A percentile compares a stretch with the other conserved stretches of the same genome.
Evolutionary conservation across 1,140 invertebrate species (phyloP).

Genomic region (Amyelois transitella): DNA sequence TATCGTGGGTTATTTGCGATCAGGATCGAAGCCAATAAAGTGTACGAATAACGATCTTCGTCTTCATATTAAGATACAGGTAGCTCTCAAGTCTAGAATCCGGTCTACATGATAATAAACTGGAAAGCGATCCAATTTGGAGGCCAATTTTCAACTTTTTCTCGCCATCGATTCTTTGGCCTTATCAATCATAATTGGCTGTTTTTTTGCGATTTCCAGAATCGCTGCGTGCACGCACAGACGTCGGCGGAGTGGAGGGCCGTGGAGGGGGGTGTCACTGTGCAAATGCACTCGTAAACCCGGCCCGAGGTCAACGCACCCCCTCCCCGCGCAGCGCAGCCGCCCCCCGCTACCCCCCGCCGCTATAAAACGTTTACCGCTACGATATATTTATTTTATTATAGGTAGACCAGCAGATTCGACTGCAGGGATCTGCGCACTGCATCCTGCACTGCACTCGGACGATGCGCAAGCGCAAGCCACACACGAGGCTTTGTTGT

Average conservation of each 20-base stretch:
- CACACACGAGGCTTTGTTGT: not conserved
- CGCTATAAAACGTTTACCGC: slow-evolving; percentile 48
- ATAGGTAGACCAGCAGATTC: not conserved
- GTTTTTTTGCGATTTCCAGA: slow-evolving; percentile 55
- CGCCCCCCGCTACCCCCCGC: slow-evolving; percentile 26
- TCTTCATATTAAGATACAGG: slow-evolving; percentile 4
- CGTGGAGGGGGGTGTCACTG: slow-evolving; percentile 54
- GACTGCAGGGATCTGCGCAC: not conserved
- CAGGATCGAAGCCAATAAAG: slow-evolving; percentile 1
- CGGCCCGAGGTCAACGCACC: slow-evolving; percentile 57
- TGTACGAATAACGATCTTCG: slow-evolving; percentile 4
- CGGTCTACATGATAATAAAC: slow-evolving; percentile 29
- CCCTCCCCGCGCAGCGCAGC: slow-evolving; percentile 27
- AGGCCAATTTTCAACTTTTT: slow-evolving; percentile 39
- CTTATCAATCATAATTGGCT: slow-evolving; percentile 65
- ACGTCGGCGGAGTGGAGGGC: slow-evolving; percentile 15
- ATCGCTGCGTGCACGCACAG: slow-evolving; percentile 57
- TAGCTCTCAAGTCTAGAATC: slow-evolving; percentile 28
- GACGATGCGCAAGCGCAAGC: not conserved
- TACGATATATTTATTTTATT: slow-evolving; percentile 51
- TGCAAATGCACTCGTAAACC: slow-evolving; percentile 68
- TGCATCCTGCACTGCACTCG: not conserved
- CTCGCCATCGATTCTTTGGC: slow-evolving; percentile 19
- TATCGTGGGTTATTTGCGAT: not conserved
- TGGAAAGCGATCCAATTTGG: slow-evolving; percentile 30